A percentile compares a stretch with the other conserved stretches of the same genome.
Conservation (phyloP, 2,888 invertebrate genomes). For the Mayetiola destructor region DNA sequence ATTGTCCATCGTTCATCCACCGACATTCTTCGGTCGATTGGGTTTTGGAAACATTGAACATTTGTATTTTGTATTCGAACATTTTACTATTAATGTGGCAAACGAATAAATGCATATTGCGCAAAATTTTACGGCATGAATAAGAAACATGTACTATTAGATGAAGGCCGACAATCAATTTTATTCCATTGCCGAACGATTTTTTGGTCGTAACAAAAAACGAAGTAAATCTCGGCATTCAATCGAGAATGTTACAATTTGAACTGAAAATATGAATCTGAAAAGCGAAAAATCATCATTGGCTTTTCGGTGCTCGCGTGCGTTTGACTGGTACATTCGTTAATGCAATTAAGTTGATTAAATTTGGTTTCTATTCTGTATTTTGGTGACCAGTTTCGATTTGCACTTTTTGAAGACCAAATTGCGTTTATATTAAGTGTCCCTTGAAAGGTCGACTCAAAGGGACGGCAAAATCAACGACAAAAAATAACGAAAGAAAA, state of each 20-base stretch:
- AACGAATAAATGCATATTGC: background rate
- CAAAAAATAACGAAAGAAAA: no score
- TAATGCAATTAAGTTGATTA: conserved; percentile 8
- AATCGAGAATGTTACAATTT: background rate
- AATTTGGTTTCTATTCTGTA: background rate
- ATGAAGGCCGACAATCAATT: conserved; percentile 11
- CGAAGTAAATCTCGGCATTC: background rate
- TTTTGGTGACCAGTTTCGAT: no score
- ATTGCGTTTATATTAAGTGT: no score
- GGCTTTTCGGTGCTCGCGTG: background rate
- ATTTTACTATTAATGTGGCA: no score
- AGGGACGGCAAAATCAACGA: no score
- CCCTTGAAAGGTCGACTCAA: no score
- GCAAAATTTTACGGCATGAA: background rate
- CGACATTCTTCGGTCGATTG: background rate
- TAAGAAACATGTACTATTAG: conserved; percentile 8
- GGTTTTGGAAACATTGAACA: no score
- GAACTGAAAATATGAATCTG: background rate
- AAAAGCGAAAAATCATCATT: background rate
- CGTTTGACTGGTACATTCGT: no score
- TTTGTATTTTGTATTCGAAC: no score
- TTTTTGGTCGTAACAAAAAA: background rate
- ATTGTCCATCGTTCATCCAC: no score
- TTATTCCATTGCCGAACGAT: conserved; percentile 1
- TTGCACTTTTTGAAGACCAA: no score